Conservation (phyloP, 2,888 invertebrate species). For the Lepidocyrtinus sp. region DNA sequence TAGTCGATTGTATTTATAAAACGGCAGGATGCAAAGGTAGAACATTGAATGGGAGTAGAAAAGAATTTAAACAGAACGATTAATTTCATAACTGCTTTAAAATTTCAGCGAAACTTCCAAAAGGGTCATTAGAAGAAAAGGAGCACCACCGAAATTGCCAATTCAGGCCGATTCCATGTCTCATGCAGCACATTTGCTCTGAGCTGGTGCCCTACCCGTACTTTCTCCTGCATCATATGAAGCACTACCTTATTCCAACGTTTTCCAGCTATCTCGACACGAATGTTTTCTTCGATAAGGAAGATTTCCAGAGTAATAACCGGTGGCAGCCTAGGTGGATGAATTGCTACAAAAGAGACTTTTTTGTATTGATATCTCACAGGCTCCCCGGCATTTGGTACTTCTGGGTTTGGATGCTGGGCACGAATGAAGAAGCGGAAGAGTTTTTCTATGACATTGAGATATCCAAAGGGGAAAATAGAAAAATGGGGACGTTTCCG, state of each 20-base stretch:
- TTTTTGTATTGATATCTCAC: conserved; percentile 60
- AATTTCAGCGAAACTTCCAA: conserved; percentile 50
- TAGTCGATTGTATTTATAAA: conserved; percentile 44
- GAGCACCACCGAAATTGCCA: conserved; percentile 53
- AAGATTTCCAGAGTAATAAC: conserved; percentile 52
- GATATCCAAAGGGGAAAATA: conserved; percentile 36
- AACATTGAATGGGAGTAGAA: neutral
- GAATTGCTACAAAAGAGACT: conserved; percentile 52
- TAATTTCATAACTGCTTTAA: conserved; percentile 12
- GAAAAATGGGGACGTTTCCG: conserved; percentile 50
- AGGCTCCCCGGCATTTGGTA: conserved; percentile 57
- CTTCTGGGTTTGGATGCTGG: conserved; percentile 64
- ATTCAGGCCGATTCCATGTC: conserved; percentile 63
- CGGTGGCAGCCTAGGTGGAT: conserved; percentile 64
- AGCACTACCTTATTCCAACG: conserved; percentile 54
- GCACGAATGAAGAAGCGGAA: conserved; percentile 49
- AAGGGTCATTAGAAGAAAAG: conserved; percentile 50
- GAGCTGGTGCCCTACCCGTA: conserved; percentile 59
- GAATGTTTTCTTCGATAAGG: conserved; percentile 39
- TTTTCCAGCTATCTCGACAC: conserved; percentile 41
- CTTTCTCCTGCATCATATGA: conserved; percentile 57
- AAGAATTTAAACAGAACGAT: conserved; percentile 4
- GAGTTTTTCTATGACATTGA: conserved; percentile 55
- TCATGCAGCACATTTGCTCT: conserved; percentile 48
- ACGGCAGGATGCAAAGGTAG: conserved; percentile 53